Conservation (phyloP, 2,888 invertebrate species). For the Trichacis sp. region DNA sequence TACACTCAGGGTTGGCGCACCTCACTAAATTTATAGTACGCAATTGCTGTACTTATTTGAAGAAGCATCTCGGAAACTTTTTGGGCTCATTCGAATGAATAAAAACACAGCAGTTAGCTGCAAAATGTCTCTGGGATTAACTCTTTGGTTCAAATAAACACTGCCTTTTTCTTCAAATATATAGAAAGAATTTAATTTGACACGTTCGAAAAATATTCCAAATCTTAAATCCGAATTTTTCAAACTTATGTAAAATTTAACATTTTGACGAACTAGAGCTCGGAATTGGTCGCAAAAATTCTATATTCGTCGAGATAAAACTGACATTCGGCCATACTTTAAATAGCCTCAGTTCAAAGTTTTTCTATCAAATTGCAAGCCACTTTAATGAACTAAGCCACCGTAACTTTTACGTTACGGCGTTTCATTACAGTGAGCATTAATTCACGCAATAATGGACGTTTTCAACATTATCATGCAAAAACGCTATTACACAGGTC, state of each 20-base stretch:
- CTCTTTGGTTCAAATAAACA: no score
- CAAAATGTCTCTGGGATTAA: no score
- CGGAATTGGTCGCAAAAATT: neutral
- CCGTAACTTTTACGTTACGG: neutral
- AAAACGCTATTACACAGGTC: neutral
- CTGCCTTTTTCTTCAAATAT: no score
- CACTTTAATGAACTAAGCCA: neutral
- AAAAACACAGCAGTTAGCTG: no score
- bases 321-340: neutral
- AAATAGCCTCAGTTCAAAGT: neutral
- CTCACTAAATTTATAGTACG: slow-evolving; percentile 28
- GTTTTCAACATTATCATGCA: neutral
- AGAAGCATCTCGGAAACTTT: neutral
- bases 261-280: no score
- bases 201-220: no score
- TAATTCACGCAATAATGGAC: neutral
- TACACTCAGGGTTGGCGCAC: slow-evolving; percentile 47
- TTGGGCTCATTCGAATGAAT: neutral
- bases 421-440: neutral
- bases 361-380: neutral
- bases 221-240: no score
- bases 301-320: neutral
- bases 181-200: no score
- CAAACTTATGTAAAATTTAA: no score
- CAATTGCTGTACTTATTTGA: slow-evolving; percentile 17